A percentile compares a stretch with the other conserved stretches of the same genome.
Conservation (phyloP, 92 coral and sea anemone genomes). For the Paragorgia papillata region DNA sequence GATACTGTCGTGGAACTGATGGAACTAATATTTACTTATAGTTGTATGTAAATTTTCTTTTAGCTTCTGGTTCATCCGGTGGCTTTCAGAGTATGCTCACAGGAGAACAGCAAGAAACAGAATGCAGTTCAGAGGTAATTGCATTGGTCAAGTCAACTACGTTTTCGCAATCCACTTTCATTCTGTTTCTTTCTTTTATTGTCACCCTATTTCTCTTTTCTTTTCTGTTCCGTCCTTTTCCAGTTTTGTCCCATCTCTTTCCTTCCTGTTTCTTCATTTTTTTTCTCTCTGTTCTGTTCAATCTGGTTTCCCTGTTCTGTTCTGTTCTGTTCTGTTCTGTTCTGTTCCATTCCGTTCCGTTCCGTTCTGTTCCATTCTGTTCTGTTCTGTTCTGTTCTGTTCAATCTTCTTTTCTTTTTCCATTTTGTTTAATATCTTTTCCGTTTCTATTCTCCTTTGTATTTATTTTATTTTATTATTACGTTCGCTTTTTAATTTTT, state of each 20-base stretch:
- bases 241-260: background rate
- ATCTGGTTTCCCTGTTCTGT: background rate
- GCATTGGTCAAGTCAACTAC: no score
- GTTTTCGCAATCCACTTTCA: no score
- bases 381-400: background rate
- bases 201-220: background rate
- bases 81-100: slow-evolving; percentile 18
- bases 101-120: slow-evolving; percentile 35
- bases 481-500: no score
- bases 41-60: background rate
- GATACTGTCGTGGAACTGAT: no score
- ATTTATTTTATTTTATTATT: no score
- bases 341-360: background rate
- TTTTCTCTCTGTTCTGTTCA: background rate
- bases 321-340: background rate
- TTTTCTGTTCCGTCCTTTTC: background rate
- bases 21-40: no score
- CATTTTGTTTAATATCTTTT: no score
- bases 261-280: background rate
- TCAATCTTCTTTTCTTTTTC: no score
- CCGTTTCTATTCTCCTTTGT: no score
- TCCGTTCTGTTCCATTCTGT: background rate
- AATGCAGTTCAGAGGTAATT: slow-evolving; percentile 24
- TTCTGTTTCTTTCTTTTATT: background rate
- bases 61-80: slow-evolving; percentile 16